A percentile compares a stretch with the other conserved stretches of the same genome.
phyloP scores from a whole-genome alignment of 2,797 vertebrate genomes.

The Pitangus sulphuratus region DNA sequence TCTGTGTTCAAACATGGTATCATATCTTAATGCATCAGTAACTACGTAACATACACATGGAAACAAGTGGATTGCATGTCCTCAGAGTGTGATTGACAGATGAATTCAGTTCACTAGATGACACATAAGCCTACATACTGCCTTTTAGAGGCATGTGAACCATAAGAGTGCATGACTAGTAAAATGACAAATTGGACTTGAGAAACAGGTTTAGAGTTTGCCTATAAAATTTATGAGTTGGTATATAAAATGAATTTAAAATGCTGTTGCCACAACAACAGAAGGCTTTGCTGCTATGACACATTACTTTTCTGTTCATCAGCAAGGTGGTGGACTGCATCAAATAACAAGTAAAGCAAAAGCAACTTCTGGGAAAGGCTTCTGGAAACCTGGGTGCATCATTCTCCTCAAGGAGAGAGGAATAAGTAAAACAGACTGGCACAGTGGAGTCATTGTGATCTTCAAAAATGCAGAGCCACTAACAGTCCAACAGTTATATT shows the following conservation, averaged over 20 bases:
- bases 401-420: neutral
- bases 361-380: neutral
- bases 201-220: neutral
- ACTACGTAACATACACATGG: neutral
- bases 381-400: neutral
- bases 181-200: neutral
- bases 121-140: neutral
- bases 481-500: neutral
- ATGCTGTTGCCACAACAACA: neutral
- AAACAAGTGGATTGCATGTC: fast-evolving
- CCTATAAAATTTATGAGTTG: neutral
- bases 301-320: neutral
- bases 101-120: neutral
- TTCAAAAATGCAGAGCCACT: neutral
- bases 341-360: neutral
- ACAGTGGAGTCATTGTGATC: neutral
- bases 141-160: neutral
- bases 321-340: neutral
- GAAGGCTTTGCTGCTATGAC: neutral
- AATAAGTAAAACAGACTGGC: neutral
- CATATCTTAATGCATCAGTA: neutral
- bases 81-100: neutral
- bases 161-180: neutral
- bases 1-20: neutral
- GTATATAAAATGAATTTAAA: neutral